Evolutionary conservation across 1,140 invertebrate genomes (phyloP), one percentile per base, ranked within the genome.

Genomic region (Limonius californicus): DNA sequence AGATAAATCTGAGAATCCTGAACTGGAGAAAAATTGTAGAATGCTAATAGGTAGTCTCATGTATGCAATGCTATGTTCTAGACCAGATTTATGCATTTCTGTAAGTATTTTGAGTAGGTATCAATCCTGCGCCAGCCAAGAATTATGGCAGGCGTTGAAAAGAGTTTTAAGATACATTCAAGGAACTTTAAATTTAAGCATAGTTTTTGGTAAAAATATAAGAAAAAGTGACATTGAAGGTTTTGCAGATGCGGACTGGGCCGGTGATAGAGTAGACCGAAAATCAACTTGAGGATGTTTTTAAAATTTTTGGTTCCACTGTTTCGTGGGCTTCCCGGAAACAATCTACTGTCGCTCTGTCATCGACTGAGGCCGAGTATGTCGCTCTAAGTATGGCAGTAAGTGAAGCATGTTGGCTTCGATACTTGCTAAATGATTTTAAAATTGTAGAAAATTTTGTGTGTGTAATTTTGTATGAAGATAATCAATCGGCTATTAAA

Each of bases 211-310:
- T 4, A 27, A 9, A 4, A 27, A 9, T 27, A 27, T 4, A 9
- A 3, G 3, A 4, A 9, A 27, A 4, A 27, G 9, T 9, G 9
- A 4, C 23, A 27, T 27, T 27, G 23, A 27, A 9, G 64, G 74
- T 16, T 79, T 66, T 70, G 73, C 73, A 9, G 78, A 80, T 67
- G 67, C 77, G 3, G 75, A 80, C 66, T 80, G 76, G 74, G 77
- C 65, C 16, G 70, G 62, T 6, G 68, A 75, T 43, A 63, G 4
- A 6, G 14, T 62, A 11, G 72, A 78, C 30, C 68, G 75, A 47
- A 77, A 73, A 65, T 79, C 76, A 19, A 79, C 73, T 20, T 73
- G 71, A 14, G 76, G 76, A 4, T 58, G 54, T 71, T 20, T 75
- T 78, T 65, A 65, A 68, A 63, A 19, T 69, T 11, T 45, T 61